These are phyloP conservation scores for Nannoperca obscura DNA, from an alignment of 2,797 vertebrate species.

Conservation along the genomic window DNA sequence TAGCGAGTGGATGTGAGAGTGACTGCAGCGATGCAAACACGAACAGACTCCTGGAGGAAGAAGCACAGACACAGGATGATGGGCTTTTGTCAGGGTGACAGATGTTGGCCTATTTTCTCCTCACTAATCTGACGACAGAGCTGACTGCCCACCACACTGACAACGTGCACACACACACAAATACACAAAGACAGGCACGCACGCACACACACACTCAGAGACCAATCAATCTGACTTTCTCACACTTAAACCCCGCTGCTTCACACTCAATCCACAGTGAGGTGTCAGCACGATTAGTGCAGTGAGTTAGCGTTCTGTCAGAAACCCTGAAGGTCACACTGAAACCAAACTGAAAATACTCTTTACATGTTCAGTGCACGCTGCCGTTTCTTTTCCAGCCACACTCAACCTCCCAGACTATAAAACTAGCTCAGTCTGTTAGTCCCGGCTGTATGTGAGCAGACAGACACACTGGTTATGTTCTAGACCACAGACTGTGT, in stretches of 20 bases:
- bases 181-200: neutral
- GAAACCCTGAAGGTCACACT: constrained; percentile 1
- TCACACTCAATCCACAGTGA: constrained; percentile 10
- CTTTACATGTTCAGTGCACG: constrained; percentile 4
- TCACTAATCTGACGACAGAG: constrained; percentile 71
- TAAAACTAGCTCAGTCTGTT: neutral
- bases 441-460: neutral
- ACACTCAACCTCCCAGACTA: neutral
- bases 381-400: neutral
- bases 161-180: constrained; percentile 18
- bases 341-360: neutral
- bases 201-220: neutral
- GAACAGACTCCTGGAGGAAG: constrained; percentile 17
- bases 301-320: constrained; percentile 24
- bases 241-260: constrained; percentile 3
- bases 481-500: too few species aligned
- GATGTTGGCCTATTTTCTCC: constrained; percentile 82
- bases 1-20: neutral
- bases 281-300: constrained; percentile 38
- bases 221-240: constrained; percentile 27
- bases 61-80: constrained; percentile 36
- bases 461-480: too few species aligned
- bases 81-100: constrained; percentile 77
- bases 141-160: constrained; percentile 47
- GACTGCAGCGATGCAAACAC: constrained; percentile 3